Evolutionary conservation across 2,113 vertebrate genomes (phyloP).

Genomic region (Brienomyrus longianalis): DNA sequence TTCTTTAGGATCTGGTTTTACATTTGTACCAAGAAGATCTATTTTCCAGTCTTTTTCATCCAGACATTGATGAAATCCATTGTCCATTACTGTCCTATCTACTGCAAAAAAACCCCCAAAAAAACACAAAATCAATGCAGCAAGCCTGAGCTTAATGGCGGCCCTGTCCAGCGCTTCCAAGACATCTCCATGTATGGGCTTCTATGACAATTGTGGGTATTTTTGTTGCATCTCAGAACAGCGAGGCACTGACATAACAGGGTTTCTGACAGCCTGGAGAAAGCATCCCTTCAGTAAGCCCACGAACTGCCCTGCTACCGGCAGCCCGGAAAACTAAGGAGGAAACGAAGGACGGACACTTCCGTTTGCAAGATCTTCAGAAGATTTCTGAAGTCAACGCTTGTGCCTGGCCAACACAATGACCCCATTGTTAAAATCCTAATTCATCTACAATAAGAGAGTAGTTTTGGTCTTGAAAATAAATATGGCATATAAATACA

Average conservation of each 20-base stretch:
- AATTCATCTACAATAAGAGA: not conserved
- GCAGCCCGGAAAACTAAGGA: not conserved
- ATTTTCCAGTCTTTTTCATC: not conserved
- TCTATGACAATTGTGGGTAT: not conserved
- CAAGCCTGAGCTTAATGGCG: not conserved
- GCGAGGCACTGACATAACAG: not conserved
- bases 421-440: not conserved
- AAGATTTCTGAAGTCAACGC: not conserved
- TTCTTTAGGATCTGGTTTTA: conserved; percentile 11
- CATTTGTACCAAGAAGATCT: conserved; percentile 1
- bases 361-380: not conserved
- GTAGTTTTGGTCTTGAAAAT: not conserved
- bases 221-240: not conserved
- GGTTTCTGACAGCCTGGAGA: not conserved
- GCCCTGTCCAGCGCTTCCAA: not conserved
- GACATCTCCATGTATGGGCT: not conserved
- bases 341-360: not conserved
- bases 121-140: not conserved
- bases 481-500: not conserved
- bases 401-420: not conserved
- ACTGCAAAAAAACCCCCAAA: not conserved
- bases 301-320: not conserved
- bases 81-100: not conserved
- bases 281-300: not conserved
- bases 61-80: not conserved